Base-by-base conservation (phyloP, 1,140 invertebrate genomes). In the Samia ricini region DNA sequence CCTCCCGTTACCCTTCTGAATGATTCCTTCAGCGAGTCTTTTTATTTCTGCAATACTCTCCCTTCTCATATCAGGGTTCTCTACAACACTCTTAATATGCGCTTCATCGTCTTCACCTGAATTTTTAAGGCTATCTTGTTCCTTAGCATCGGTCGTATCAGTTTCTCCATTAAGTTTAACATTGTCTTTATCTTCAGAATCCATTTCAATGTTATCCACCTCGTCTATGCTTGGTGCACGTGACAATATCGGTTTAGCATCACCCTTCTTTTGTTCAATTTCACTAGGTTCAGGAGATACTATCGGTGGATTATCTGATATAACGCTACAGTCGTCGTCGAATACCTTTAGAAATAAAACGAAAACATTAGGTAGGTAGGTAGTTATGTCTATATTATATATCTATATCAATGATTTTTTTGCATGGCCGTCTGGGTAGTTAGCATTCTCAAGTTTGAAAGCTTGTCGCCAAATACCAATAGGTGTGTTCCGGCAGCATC, bases 251-350 rank as follows among this genome's bases (percentile, higher is more conserved):
- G 84, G 85, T 64, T 90, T 89, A 12, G 68, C 60, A n/a, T 89
- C 87, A 22, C 71, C 69, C 64, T 74, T 85, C 63, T 83, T 85
- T 59, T 89, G 88, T 63, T 91, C 89, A 15, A 68, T 84, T 36
- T 91, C 88, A 64, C 85, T 90, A 0, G 83, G 85, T 67, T 90
- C 88, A 4, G 90, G 89, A 22, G 90, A 91, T 15, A 91, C 83
- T 0, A 91, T 69, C 42, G 90, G 90, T 60, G 90, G 89, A 66
- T 92, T 91, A 57, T 92, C 89, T 50, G 91, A 91, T 79, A 91
- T 88, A 15, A 91, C 91, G 61, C 92, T 92, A 60, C 90, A 91
- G 61, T 91, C 90, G 60, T 93, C 92, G 88, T 92, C 92, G 60
- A 92, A 93, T 26, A 92, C 91, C 92, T 92, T 42, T 42, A 21